phyloP scores from a whole-genome alignment of 2,888 invertebrate species.

The Spilarctia lutea region DNA sequence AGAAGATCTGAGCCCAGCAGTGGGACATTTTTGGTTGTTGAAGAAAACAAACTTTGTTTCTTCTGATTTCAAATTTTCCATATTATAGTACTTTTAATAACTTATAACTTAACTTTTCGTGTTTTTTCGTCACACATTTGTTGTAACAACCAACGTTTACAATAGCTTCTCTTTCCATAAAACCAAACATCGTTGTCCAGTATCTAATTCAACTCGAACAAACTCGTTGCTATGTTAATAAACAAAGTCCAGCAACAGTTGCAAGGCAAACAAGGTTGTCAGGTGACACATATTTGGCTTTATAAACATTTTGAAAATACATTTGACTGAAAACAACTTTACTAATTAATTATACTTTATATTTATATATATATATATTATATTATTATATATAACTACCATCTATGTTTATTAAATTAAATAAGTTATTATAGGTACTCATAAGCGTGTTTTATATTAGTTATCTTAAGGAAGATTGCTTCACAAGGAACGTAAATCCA shows the following conservation, averaged over 20 bases:
- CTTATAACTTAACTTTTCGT: too few relatives aligned
- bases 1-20: too few relatives aligned
- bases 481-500: not conserved
- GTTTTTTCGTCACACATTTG: not conserved
- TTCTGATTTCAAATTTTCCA: not conserved
- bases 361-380: too few relatives aligned
- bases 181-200: constrained; percentile 31
- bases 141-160: not conserved
- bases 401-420: too few relatives aligned
- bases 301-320: not conserved
- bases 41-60: too few relatives aligned
- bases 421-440: too few relatives aligned
- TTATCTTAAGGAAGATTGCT: not conserved
- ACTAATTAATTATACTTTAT: too few relatives aligned
- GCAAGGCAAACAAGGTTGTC: constrained; percentile 39
- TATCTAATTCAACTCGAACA: constrained; percentile 48
- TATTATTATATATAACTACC: too few relatives aligned
- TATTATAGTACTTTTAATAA: too few relatives aligned
- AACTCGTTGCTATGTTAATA: constrained; percentile 48
- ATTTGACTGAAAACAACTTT: not conserved
- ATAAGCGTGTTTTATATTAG: too few relatives aligned
- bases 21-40: too few relatives aligned
- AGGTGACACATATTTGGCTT: not conserved
- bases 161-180: constrained; percentile 16
- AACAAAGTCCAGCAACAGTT: constrained; percentile 44